Evolutionary conservation across 2,888 invertebrate species (phyloP).

Genomic region (Lasioglossum malachurum): DNA sequence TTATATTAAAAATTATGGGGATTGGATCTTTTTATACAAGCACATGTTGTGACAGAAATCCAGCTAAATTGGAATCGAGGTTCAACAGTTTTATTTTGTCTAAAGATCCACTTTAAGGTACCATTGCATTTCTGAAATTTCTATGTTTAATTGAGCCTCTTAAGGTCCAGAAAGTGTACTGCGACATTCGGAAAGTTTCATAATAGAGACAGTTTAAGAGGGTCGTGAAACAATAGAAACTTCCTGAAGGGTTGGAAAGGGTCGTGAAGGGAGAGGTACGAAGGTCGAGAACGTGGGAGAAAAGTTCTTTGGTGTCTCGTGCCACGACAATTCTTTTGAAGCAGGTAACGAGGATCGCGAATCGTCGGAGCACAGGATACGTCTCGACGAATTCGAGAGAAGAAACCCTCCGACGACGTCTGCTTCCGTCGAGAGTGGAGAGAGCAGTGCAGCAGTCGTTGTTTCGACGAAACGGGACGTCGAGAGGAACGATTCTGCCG

Average conservation of each 20-base stretch:
- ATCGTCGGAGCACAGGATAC: background rate
- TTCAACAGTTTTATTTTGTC: no score
- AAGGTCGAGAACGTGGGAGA: background rate
- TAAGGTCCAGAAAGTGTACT: background rate
- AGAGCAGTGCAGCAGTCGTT: background rate
- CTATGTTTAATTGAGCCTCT: background rate
- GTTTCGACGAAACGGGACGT: background rate
- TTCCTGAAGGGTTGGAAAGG: background rate
- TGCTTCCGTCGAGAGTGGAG: background rate
- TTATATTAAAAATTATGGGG: no score
- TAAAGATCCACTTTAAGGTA: background rate
- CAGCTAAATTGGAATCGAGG: no score
- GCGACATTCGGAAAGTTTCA: background rate
- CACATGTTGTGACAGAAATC: no score
- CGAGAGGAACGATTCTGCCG: constrained; percentile 3
- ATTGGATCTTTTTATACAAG: no score
- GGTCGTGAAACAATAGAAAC: background rate
- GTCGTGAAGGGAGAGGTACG: background rate
- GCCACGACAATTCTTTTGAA: background rate
- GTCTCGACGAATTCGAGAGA: background rate
- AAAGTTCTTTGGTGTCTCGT: background rate
- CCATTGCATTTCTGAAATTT: background rate
- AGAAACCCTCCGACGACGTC: background rate
- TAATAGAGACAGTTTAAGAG: background rate
- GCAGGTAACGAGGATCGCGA: constrained; percentile 17